Base-by-base conservation (phyloP, 1,140 invertebrate genomes). In the Lasioglossum baleicum region DNA sequence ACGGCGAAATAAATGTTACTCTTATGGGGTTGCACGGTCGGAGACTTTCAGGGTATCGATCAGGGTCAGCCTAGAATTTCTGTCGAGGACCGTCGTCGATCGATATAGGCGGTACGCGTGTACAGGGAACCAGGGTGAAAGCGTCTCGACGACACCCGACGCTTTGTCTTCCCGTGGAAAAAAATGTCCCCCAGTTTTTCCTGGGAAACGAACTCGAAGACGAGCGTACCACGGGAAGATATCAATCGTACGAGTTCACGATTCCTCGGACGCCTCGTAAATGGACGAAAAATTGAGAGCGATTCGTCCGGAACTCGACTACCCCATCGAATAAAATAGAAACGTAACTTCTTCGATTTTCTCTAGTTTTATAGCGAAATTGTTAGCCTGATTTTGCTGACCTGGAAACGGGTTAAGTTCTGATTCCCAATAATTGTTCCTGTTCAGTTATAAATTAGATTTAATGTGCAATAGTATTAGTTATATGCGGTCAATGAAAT, bases 51-150 rank as follows among this genome's bases (percentile, higher is more conserved):
- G 56, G 20, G 56, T 58, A 58, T 58, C 56, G 56, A 58, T 58
- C 56, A 58, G 56, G 56, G 56, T 58, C 56, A 58, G 56, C 56
- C 20, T 58, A n/a, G 56, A 58, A 58, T 58, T 58, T 58, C 56
- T 7, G 56, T n/a, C 20, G 56, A 58, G 56, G 20, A n/a, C 56
- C 20, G 20, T 6, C 10, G 17, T n/a, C 56, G 56, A 58, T 58
- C 56, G 56, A 58, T 58, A n/a, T 58, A 58, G 20, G 20, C n/a
- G 56, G 20, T 7, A 58, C 56, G n/a, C n/a, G 20, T 58, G 51
- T n/a, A 58, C 56, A 8, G n/a, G 56, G 56, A 20, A 20, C 51
- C 51, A 56, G 56, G 20, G n/a, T n/a, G 56, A 58, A 58, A n/a
- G 56, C 56, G 56, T n/a, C 17, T n/a, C 56, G 56, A 58, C 56